Evolutionary conservation across 2,113 vertebrate species (phyloP), one percentile per base, ranked within the genome.

Genomic region (Microcebus ravelobensis): DNA sequence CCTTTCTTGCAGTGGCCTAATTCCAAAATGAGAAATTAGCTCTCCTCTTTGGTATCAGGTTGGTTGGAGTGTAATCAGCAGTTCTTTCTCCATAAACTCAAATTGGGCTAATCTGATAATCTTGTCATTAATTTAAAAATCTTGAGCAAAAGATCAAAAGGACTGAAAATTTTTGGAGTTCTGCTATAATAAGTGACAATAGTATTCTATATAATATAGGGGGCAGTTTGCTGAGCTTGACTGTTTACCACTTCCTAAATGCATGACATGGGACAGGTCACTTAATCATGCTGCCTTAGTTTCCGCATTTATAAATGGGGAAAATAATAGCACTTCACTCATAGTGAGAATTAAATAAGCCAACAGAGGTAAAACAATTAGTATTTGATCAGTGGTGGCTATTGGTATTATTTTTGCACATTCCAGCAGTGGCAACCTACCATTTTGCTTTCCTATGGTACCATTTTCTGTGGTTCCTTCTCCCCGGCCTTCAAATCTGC

Each of bases 1-100:
- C 9, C n/a, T 82, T 87, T 88, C 11, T 63, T 91, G 31, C 10
- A 25, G 2, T 63, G 48, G 0, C 20, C 31, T 89, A 68, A 91
- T 95, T 89, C 83, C 52, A 61, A 77, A 63, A 87, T 45, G 21
- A 96, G 76, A 92, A 92, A 91, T 96, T n/a, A 94, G 42, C 6
- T 29, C 45, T 87, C 9, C 8, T 96, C 34, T 6, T 68, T 95
- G 59, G 52, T 92, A 67, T 88, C 48, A 77, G 52, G 2, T 7
- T 68, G 25, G 27, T 68, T 18, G 20, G 20, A 29, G 25, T 85
- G 0, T 93, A 88, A 86, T 86, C 67, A 68, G 14, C n/a, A 25
- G 20, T 88, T 86, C 36, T 79, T 95, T 39, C 6, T 85, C 61
- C 17, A 21, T 9, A 31, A 82, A 68, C 5, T 52, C 39, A 90